These are phyloP conservation scores for Clamator glandarius DNA, from an alignment of 2,797 vertebrate genomes.

Conservation along the genomic window DNA sequence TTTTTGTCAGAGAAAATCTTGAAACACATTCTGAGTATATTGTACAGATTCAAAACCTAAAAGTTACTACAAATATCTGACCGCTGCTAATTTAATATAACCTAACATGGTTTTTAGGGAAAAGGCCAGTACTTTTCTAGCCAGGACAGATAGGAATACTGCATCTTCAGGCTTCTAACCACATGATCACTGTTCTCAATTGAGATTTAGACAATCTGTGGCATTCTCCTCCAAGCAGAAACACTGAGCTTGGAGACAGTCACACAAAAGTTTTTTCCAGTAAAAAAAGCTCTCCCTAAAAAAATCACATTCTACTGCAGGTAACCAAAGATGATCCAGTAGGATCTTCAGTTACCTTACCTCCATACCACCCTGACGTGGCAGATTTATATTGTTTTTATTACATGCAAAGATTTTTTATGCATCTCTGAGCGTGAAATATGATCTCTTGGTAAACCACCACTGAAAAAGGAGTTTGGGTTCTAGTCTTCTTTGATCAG, in stretches of 20 bases:
- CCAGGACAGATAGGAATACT: background rate
- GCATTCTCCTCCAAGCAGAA: background rate
- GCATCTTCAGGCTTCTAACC: background rate
- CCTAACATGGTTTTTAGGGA: accelerated
- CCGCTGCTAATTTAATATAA: background rate
- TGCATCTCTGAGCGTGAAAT: background rate
- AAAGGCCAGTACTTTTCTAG: background rate
- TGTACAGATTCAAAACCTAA: background rate
- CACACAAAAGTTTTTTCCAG: background rate
- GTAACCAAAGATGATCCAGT: background rate
- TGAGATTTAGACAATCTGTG: background rate
- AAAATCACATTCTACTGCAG: background rate
- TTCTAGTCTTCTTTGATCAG: background rate
- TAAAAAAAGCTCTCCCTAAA: background rate
- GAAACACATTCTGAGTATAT: background rate
- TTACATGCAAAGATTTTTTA: background rate
- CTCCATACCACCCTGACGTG: background rate
- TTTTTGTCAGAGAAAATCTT: background rate
- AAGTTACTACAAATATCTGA: background rate
- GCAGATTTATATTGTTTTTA: background rate
- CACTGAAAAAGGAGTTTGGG: background rate
- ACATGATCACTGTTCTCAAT: background rate
- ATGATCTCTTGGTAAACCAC: background rate
- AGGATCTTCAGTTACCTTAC: background rate
- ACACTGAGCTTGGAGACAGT: background rate